phyloP scores from a whole-genome alignment of 2,888 invertebrate genomes.

The Caenorhabditis wallacei region DNA sequence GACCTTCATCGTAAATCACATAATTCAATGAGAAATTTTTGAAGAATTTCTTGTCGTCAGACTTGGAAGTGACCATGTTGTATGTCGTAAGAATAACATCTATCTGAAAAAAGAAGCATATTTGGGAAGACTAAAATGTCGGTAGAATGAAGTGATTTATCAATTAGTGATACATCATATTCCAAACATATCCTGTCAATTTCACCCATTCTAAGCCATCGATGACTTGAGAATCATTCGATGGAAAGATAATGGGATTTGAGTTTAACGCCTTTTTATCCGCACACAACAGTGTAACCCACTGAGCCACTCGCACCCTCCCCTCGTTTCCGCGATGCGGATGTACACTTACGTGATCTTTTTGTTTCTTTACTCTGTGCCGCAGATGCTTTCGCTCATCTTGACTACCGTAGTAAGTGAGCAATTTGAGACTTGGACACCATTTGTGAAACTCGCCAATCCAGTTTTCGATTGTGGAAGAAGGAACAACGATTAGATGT shows the following conservation, averaged over 20 bases:
- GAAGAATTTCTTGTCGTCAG: constrained; percentile 93
- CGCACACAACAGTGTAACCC: neutral
- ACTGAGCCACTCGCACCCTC: constrained; percentile 12
- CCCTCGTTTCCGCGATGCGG: neutral
- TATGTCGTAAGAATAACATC: constrained; percentile 83
- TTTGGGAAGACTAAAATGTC: constrained; percentile 14
- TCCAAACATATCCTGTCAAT: constrained; percentile 14
- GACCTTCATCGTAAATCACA: constrained; percentile 94
- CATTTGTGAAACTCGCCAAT: constrained; percentile 76
- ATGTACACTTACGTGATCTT: constrained; percentile 59
- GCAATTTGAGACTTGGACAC: constrained; percentile 76
- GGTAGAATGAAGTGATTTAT: constrained; percentile 1
- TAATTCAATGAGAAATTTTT: constrained; percentile 89
- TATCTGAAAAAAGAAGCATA: constrained; percentile 55
- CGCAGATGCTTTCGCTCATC: constrained; percentile 77
- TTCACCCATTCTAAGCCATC: constrained; percentile 63
- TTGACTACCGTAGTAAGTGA: constrained; percentile 80
- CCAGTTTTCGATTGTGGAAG: constrained; percentile 91
- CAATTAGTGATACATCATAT: constrained; percentile 83
- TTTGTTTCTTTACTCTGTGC: constrained; percentile 73
- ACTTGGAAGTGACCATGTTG: constrained; percentile 90
- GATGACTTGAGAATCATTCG: constrained; percentile 39
- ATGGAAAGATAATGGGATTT: constrained; percentile 65
- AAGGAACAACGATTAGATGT: constrained; percentile 95
- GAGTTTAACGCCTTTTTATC: neutral